Conservation (phyloP, 2,113 vertebrate genomes). For the Pachyramphus minor region DNA sequence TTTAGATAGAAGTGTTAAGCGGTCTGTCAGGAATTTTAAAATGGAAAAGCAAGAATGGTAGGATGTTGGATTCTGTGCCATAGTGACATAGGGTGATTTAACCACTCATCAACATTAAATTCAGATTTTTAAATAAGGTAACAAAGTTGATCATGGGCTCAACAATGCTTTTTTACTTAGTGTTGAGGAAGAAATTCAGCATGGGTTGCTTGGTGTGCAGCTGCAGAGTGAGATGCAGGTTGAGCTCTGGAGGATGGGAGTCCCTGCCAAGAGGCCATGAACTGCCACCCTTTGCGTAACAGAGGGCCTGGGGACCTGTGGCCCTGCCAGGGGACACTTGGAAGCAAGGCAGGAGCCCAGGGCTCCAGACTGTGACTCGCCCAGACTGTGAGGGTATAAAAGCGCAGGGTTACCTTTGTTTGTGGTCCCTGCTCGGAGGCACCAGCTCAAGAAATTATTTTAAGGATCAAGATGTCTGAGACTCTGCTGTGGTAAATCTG, state of each 20-base stretch:
- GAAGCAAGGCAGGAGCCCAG: background rate
- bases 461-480: background rate
- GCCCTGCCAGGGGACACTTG: background rate
- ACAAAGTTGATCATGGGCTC: background rate
- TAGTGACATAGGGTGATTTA: background rate
- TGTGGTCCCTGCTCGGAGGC: background rate
- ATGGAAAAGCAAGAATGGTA: background rate
- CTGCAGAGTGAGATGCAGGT: background rate
- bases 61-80: background rate
- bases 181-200: too few relatives aligned
- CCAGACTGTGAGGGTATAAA: background rate
- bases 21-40: background rate
- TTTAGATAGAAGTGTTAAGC: background rate
- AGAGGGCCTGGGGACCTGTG: background rate
- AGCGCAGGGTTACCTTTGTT: background rate
- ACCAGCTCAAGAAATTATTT: background rate
- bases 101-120: background rate
- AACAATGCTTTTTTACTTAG: background rate
- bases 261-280: background rate
- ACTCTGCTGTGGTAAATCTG: background rate
- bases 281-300: background rate
- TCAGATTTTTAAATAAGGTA: background rate
- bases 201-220: background rate
- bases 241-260: background rate
- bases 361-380: rapidly evolving